Base-by-base conservation (phyloP, 2,113 vertebrate genomes). In the Hydrochoerus hydrochaeris region DNA sequence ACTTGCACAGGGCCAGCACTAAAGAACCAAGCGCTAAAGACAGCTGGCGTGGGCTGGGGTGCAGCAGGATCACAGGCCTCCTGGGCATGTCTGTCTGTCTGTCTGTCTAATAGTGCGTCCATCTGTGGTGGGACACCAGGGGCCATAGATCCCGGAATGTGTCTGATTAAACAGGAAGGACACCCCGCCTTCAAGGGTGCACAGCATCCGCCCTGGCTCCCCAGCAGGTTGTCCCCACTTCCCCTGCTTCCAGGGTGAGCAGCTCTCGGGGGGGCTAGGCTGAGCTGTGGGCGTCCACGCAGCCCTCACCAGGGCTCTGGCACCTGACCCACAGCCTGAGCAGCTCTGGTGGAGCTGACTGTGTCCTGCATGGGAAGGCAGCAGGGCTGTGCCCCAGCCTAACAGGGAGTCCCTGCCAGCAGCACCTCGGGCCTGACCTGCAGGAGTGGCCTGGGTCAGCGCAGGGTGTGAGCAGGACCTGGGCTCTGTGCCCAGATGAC, bases 121-220 rank as follows among this genome's bases (percentile, higher is more conserved):
- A 84, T 95, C 80, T 75, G 19, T 89, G 87, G 85, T 46, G 6
- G 7, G 96, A 97, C 85, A 87, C 38, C 62, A 10, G 86, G 91
- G 73, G 77, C 44, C 32, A 17, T 90, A 82, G 73, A 83, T 60
- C 35, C 90, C 92, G 75, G 92, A 91, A 91, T 95, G 83, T 88
- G 63, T 94, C 95, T 94, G 85, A 95, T 89, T 96, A 97, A 98
- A 97, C 96, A 97, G 93, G 96, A 97, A 95, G 52, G 94, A 96
- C 32, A 65, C 85, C 60, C 97, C 92, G 2, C 96, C 96, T 93
- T 92, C 80, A 14, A 20, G 96, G 86, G 84, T 78, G 35, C 88
- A 41, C 41, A 82, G 87, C 62, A 54, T 78, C 63, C 32, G 11
- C 49, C 49, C n/a, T n/a, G 6, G 38, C 88, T 83, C 82, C 83